These are phyloP conservation scores for Clunio marinus DNA, from an alignment of 2,888 invertebrate species.

Conservation along the genomic window DNA sequence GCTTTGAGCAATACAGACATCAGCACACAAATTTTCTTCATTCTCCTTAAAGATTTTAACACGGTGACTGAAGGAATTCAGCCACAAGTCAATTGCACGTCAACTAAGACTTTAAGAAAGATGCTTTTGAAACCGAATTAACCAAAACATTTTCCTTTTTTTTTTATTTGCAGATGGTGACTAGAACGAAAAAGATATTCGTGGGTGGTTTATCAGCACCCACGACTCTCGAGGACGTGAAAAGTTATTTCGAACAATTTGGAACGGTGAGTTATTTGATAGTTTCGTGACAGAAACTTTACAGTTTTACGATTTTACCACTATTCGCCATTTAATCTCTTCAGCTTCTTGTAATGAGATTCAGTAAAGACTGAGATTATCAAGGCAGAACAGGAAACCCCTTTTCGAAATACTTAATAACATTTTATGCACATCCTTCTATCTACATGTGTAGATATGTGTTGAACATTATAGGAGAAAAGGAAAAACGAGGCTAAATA, in stretches of 20 bases:
- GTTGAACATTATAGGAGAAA: too few species aligned
- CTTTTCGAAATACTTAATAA: neutral
- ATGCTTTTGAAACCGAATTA: too few species aligned
- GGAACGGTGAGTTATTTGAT: conserved; percentile 81
- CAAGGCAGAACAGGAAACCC: too few species aligned
- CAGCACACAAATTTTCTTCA: too few species aligned
- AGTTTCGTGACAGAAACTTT: neutral
- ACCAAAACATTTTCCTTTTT: too few species aligned
- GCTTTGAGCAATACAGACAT: too few species aligned
- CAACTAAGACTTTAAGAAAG: too few species aligned
- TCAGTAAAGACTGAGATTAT: neutral
- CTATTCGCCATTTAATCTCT: neutral
- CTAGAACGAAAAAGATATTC: conserved; percentile 99
- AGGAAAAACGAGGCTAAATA: neutral
- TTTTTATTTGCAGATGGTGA: conserved; percentile 85
- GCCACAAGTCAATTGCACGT: too few species aligned
- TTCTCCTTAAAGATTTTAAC: too few species aligned
- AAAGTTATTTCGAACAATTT: conserved; percentile 99
- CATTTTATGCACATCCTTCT: conserved; percentile 10
- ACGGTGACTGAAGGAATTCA: too few species aligned
- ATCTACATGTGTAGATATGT: neutral
- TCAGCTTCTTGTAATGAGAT: neutral
- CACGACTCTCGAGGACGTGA: conserved; percentile 99
- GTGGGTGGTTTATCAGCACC: conserved; percentile 99
- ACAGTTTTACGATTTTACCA: neutral